These are phyloP conservation scores for Sylvia atricapilla DNA, from an alignment of 2,113 vertebrate species.

Conservation along the genomic window DNA sequence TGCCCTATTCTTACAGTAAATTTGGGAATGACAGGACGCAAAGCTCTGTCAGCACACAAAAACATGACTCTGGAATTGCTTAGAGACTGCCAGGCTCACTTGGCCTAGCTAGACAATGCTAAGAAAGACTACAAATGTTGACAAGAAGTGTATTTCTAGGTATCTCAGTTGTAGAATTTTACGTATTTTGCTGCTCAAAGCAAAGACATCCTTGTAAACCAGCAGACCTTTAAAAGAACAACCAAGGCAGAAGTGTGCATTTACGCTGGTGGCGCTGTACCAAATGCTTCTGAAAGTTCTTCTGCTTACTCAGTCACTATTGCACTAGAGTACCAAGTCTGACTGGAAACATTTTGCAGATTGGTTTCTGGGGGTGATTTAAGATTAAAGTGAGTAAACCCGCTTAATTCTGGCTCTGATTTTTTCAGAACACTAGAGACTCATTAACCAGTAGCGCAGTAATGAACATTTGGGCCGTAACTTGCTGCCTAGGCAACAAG, in stretches of 20 bases:
- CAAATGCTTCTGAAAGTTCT: not conserved
- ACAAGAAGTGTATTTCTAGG: not conserved
- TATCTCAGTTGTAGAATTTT: not conserved
- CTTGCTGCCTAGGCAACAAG: slow-evolving; percentile 55
- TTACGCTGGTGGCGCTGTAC: not conserved
- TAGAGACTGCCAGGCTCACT: not conserved
- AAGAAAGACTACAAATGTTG: not conserved
- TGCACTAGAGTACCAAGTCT: accelerated
- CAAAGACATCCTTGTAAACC: not conserved
- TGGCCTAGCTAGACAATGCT: not conserved
- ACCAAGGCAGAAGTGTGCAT: not conserved
- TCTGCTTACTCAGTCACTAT: not conserved
- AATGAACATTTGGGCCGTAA: slow-evolving; percentile 51
- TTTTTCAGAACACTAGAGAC: slow-evolving; percentile 52
- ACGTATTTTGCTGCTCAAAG: not conserved
- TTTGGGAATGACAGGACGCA: not conserved
- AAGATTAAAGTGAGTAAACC: slow-evolving; percentile 41
- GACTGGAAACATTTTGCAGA: not conserved
- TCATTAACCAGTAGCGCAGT: slow-evolving; percentile 61
- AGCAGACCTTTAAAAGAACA: not conserved
- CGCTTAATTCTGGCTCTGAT: slow-evolving; percentile 26
- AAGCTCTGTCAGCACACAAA: not conserved
- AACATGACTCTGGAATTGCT: not conserved
- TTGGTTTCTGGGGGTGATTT: not conserved
- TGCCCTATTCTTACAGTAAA: not conserved